Evolutionary conservation across 37 sponge, comb jelly and placozoan genomes (phyloP).

Genomic region (Theonella swinhoei): DNA sequence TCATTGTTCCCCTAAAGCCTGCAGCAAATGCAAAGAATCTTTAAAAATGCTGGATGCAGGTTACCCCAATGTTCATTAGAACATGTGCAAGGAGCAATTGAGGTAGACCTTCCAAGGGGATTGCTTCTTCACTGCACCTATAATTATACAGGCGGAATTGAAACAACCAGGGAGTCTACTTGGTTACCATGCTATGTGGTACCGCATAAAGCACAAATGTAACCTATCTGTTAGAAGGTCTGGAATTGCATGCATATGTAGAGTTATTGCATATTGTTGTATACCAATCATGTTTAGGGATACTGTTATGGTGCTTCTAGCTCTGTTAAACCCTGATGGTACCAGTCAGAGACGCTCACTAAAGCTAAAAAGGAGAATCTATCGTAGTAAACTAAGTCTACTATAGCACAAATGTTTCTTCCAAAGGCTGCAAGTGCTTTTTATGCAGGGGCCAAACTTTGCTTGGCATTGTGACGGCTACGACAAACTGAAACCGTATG

Average conservation of each 20-base stretch:
- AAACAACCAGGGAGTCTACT: not conserved
- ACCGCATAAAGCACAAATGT: slow-evolving; percentile 7
- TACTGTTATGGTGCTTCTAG: slow-evolving; percentile 37
- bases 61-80: too few species aligned
- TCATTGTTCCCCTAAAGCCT: not conserved
- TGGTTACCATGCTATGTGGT: slow-evolving; percentile 25
- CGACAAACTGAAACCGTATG: slow-evolving; percentile 51
- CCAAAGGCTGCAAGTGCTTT: not conserved
- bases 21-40: not conserved
- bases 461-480: slow-evolving; percentile 56
- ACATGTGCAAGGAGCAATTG: too few species aligned
- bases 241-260: too few species aligned
- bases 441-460: slow-evolving; percentile 52
- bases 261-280: too few species aligned
- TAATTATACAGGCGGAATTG: slow-evolving; percentile 9
- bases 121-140: not conserved
- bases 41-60: too few species aligned
- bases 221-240: slow-evolving; percentile 18
- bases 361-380: slow-evolving; percentile 5
- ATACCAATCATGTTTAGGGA: too few species aligned
- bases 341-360: not conserved
- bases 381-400: slow-evolving; percentile 2
- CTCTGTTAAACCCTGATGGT: slow-evolving; percentile 4
- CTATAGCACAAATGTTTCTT: not conserved
- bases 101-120: not conserved